These are phyloP conservation scores for Bettongia penicillata DNA, from an alignment of 2,113 vertebrate genomes.

Conservation along the genomic window DNA sequence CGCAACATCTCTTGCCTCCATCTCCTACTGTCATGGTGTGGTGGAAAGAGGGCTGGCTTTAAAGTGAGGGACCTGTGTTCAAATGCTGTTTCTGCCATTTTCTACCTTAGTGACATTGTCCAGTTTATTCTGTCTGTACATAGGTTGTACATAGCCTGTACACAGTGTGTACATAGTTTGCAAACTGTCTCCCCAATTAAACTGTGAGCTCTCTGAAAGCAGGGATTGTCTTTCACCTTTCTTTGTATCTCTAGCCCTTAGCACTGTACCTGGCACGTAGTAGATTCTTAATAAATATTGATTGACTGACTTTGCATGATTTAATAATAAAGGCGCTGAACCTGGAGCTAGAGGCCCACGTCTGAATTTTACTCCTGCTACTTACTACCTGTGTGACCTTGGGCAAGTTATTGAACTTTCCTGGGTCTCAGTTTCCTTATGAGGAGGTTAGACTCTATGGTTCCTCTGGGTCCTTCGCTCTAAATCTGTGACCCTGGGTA, in stretches of 20 bases:
- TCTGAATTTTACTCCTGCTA: background rate
- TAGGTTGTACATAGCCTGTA: no score
- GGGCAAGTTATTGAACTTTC: background rate
- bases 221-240: no score
- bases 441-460: background rate
- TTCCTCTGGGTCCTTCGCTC: background rate
- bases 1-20: background rate
- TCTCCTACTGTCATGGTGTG: background rate
- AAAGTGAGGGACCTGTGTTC: background rate
- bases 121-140: no score
- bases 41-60: background rate
- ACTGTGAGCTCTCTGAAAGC: no score
- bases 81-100: background rate
- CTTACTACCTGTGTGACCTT: background rate
- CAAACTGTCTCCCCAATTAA: no score
- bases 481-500: background rate
- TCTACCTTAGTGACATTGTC: background rate
- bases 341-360: background rate
- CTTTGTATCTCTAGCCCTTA: no score
- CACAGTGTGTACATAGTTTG: no score
- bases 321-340: background rate
- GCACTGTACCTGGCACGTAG: no score
- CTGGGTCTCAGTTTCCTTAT: background rate
- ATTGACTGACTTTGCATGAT: no score
- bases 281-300: no score